Percentiles rank a stretch among this genome's conserved stretches.
Conservation (phyloP, 1,140 invertebrate genomes). For the Microplitis mediator region DNA sequence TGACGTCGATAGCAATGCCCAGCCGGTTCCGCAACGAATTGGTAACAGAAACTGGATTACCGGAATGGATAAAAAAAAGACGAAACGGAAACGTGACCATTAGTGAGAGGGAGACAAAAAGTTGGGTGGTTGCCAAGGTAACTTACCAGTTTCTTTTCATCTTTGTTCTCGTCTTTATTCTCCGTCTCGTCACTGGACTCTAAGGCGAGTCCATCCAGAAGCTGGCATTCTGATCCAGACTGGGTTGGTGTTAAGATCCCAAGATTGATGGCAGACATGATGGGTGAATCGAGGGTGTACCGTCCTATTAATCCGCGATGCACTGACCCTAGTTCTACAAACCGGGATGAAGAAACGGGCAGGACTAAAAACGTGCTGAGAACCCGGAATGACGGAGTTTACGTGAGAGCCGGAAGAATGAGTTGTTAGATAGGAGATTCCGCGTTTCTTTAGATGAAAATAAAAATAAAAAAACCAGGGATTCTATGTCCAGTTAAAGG, state of each 20-base stretch:
- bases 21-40: slow-evolving; percentile 33
- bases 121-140: slow-evolving; percentile 33
- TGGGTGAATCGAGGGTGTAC: slow-evolving; percentile 27
- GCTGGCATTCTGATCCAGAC: not conserved
- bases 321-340: not conserved
- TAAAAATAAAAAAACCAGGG: too few species aligned
- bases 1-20: slow-evolving; percentile 34
- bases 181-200: slow-evolving; percentile 10
- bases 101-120: slow-evolving; percentile 34
- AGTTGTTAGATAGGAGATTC: not conserved
- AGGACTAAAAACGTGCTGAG: too few species aligned
- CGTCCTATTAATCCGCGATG: slow-evolving; percentile 33
- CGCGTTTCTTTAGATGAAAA: too few species aligned
- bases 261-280: slow-evolving; percentile 35
- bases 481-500: too few species aligned
- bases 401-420: too few species aligned
- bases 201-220: slow-evolving; percentile 26
- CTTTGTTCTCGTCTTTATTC: not conserved
- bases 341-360: too few species aligned
- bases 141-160: slow-evolving; percentile 15
- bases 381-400: too few species aligned
- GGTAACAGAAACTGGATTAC: slow-evolving; percentile 38
- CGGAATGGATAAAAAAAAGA: slow-evolving; percentile 26
- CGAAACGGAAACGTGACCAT: slow-evolving; percentile 37
- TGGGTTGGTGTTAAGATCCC: not conserved